These are phyloP conservation scores for Pegoplata infirma DNA, from an alignment of 2,888 invertebrate species.

Conservation along the genomic window DNA sequence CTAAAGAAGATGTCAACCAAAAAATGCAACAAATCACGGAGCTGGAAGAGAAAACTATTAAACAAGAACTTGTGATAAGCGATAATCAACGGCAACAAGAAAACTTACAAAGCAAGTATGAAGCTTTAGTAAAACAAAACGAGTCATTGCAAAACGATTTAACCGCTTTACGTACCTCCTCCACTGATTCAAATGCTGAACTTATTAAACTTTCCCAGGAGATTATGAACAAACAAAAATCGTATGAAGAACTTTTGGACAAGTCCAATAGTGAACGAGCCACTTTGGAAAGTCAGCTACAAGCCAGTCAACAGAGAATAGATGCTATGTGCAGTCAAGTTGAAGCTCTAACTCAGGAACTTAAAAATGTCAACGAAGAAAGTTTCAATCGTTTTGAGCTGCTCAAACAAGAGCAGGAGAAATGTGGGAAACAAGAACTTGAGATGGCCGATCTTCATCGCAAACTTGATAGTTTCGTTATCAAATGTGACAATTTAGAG, in stretches of 20 bases:
- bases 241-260: constrained; percentile 80
- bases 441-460: constrained; percentile 68
- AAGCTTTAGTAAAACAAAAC: constrained; percentile 80
- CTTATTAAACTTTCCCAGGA: constrained; percentile 80
- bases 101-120: constrained; percentile 80
- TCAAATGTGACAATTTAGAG: constrained; percentile 64
- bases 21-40: constrained; percentile 65
- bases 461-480: constrained; percentile 67
- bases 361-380: constrained; percentile 67
- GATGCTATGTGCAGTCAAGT: constrained; percentile 68
- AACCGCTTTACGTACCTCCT: constrained; percentile 80
- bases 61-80: constrained; percentile 80
- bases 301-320: constrained; percentile 68
- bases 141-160: constrained; percentile 82
- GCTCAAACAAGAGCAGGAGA: constrained; percentile 68
- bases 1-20: constrained; percentile 77
- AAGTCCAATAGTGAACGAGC: constrained; percentile 75
- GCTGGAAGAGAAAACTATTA: constrained; percentile 76
- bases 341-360: constrained; percentile 69
- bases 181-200: constrained; percentile 82
- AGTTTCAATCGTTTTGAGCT: constrained; percentile 64
- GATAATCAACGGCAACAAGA: constrained; percentile 81
- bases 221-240: constrained; percentile 81
- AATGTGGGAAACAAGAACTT: constrained; percentile 66
- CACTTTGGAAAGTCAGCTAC: constrained; percentile 67